Percentiles rank a stretch among this genome's conserved stretches.
Evolutionary conservation across 2,113 vertebrate species (phyloP).

Genomic region (Peromyscus leucopus): DNA sequence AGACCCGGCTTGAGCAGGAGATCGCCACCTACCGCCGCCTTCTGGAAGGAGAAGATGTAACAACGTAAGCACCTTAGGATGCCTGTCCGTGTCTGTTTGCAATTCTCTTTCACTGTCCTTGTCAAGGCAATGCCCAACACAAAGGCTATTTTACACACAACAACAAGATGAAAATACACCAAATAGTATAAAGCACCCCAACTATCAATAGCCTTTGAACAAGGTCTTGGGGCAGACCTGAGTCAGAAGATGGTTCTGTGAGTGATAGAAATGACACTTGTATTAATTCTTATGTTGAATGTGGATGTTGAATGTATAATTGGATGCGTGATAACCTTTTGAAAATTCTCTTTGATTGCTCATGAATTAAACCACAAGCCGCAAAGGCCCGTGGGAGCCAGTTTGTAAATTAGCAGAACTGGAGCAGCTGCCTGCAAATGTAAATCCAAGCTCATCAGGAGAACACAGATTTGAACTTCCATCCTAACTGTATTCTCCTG

Average conservation of each 20-base stretch:
- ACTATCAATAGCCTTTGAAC: background rate
- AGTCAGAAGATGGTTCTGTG: background rate
- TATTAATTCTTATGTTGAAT: background rate
- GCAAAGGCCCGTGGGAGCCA: background rate
- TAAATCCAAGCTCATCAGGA: no score
- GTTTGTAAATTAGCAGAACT: background rate
- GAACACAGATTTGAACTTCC: background rate
- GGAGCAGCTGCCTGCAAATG: background rate
- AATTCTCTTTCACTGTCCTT: background rate
- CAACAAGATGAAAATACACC: background rate
- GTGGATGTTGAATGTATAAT: background rate
- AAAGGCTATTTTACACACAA: background rate
- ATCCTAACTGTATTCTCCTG: background rate
- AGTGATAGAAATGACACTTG: background rate
- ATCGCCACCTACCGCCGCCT: conserved; percentile 88
- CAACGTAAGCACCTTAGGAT: conserved; percentile 67
- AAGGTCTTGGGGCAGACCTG: background rate
- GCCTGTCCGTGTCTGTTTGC: background rate
- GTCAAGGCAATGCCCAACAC: conserved; percentile 6
- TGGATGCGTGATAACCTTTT: background rate
- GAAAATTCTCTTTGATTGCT: background rate
- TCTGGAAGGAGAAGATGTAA: conserved; percentile 87
- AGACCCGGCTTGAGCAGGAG: conserved; percentile 88
- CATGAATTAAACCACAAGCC: background rate
- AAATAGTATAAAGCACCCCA: background rate